Base-by-base conservation (phyloP, 2,888 invertebrate species). In the Eilema griseolum region DNA sequence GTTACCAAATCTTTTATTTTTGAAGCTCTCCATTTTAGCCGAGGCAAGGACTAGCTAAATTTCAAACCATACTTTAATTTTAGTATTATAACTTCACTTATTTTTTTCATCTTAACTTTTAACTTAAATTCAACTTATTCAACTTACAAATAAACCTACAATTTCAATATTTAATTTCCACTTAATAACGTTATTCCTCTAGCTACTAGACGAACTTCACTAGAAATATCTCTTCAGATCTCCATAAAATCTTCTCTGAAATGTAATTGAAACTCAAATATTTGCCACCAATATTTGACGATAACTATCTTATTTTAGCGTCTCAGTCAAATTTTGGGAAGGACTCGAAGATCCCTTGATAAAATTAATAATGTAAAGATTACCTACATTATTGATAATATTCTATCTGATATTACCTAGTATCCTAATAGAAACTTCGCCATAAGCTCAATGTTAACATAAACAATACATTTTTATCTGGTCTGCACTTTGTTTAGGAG, bases 241-340 rank as follows among this genome's bases (percentile, higher is more conserved):
- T 28, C 63, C 41, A 41, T 68, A 57, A 62, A 72, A 69, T 74
- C 71, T 71, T 74, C 63, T 69, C 57, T 46, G 37, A 66, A 77
- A 74, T 74, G 74, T 80, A 80, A 78, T 80, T 78, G 72, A 67
- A 72, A 72, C 74, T 69, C 61, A 68, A 80, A 78, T 74, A 73
- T 80, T 74, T 71, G 61, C 66, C 72, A 59, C 20, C 71, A 72
- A 80, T 77, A 72, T 77, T 71, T 67, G 71, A 56, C 61, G 66
- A 61, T 71, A 68, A 37, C 63, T 41, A 69, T 67, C 23, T 26
- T 68, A 61, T 61, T 73, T 28, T 10, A 3, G 28, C 52, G 65
- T 65, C 66, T 68, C 62, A 59, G 14, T 20, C 7, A 60, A 66
- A n/a, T 66, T 68, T 33, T 63, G 26, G 20, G 37, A 26, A 46